Base-by-base conservation (phyloP, 30 jellyfish, hydroid and myxozoan species). In the Aurelia sp. region DNA sequence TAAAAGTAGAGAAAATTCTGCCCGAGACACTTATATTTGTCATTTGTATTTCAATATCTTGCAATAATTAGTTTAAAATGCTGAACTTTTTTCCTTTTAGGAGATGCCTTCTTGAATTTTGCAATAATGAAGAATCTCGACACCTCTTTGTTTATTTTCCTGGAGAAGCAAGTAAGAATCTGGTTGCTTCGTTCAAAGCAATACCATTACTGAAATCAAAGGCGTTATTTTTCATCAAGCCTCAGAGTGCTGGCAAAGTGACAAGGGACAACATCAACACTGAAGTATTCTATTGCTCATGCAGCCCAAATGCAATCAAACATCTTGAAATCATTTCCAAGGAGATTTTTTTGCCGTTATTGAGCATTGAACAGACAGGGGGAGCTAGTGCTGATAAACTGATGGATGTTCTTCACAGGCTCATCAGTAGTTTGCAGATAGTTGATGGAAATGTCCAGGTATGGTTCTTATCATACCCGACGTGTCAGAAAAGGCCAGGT, bases 301-400 rank as follows among this genome's bases (percentile, higher is more conserved):
- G 92, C 76, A 44, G 84, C 62, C 65, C 62, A 7, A 62, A 84
- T 60, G 60, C 79, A 44, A 58, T 90, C 35, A 41, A 77, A 67
- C 93, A 90, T 70, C 80, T 90, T 90, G 97, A 90, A 73, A 88
- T 82, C 2, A n/a, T 90, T 13, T 65, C 97, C 35, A 83, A 75
- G 53, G 89, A 76, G 73, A 74, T 90, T 19, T 90, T 82, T 60
- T 60, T 90, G 64, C 97, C 97, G 11, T 82, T 90, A 13, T 51
- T 90, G 86, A 82, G 97, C 66, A 84, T 82, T 33, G 97, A 90
- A 69, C 95, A 90, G 62, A 68, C 87, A 50, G 94, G 90, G 15
- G 97, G 91, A 35, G 88, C 70, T 6, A 84, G 94, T 68, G 85
- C 94, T 53, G 97, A 90, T 52, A 82, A 84, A 27, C 27, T 90